phyloP scores from a whole-genome alignment of 2,888 invertebrate genomes.

The Dolichomitus sp. region DNA sequence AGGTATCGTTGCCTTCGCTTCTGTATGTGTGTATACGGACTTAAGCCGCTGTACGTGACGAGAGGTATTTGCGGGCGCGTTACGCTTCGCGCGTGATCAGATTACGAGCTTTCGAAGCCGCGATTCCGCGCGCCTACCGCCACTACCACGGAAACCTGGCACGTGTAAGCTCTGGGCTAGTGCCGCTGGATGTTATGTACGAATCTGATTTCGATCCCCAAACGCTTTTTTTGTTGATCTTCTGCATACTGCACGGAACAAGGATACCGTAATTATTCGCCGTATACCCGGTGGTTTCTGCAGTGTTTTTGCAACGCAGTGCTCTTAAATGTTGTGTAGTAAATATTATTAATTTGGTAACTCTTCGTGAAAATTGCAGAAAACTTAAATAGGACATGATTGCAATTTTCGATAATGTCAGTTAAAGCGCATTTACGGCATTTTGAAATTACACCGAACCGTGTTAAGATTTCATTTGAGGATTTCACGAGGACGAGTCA shows the following conservation, averaged over 20 bases:
- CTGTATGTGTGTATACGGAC: conserved; percentile 64
- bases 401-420: not conserved
- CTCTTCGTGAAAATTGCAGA: too few relatives aligned
- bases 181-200: not conserved
- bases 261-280: not conserved
- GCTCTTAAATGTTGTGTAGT: too few relatives aligned
- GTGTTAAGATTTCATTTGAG: conserved; percentile 1
- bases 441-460: not conserved
- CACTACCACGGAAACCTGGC: conserved; percentile 17
- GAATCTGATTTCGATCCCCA: conserved; percentile 7
- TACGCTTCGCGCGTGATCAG: conserved; percentile 81
- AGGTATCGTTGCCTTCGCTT: not conserved
- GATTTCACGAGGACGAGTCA: not conserved
- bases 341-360: too few relatives aligned
- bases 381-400: too few relatives aligned
- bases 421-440: not conserved
- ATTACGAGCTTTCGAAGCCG: conserved; percentile 75
- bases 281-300: too few relatives aligned
- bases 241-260: not conserved
- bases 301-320: too few relatives aligned
- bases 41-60: conserved; percentile 82
- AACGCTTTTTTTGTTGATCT: not conserved
- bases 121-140: conserved; percentile 25
- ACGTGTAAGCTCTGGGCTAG: conserved; percentile 6
- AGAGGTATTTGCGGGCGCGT: conserved; percentile 81